Evolutionary conservation across 2,797 vertebrate genomes (phyloP).

Genomic region (Cephalopachus bancanus): DNA sequence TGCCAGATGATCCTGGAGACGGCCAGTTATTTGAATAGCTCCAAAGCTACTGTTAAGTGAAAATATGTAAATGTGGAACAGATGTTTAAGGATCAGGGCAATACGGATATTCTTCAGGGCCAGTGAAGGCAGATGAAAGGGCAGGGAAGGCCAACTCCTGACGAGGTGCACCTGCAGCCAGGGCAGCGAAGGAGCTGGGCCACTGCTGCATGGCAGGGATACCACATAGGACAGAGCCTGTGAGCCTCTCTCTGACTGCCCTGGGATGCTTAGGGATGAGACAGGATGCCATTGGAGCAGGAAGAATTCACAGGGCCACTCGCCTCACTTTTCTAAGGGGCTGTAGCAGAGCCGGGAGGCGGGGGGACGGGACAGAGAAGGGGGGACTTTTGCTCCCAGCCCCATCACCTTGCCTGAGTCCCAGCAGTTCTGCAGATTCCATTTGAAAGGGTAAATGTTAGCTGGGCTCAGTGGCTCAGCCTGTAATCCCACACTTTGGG

Average conservation of each 20-base stretch:
- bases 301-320: not conserved
- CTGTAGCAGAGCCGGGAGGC: not conserved
- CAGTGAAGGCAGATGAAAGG: slow-evolving; percentile 51
- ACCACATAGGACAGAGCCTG: too few species aligned
- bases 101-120: slow-evolving; percentile 63
- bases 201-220: too few species aligned
- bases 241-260: not conserved
- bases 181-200: too few species aligned
- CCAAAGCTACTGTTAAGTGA: slow-evolving; percentile 74
- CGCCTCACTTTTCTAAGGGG: not conserved
- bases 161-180: not conserved
- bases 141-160: not conserved
- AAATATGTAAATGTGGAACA: slow-evolving; percentile 71
- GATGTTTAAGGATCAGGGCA: slow-evolving; percentile 57
- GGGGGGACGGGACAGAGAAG: not conserved
- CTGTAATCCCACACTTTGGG: too few species aligned
- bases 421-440: not conserved
- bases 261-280: not conserved
- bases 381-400: too few species aligned
- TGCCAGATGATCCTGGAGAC: slow-evolving; percentile 65
- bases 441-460: not conserved
- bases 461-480: too few species aligned
- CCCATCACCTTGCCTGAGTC: not conserved
- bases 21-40: slow-evolving; percentile 73
- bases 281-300: not conserved